Conservation (phyloP, 2,113 vertebrate genomes). For the Cinclus cinclus region DNA sequence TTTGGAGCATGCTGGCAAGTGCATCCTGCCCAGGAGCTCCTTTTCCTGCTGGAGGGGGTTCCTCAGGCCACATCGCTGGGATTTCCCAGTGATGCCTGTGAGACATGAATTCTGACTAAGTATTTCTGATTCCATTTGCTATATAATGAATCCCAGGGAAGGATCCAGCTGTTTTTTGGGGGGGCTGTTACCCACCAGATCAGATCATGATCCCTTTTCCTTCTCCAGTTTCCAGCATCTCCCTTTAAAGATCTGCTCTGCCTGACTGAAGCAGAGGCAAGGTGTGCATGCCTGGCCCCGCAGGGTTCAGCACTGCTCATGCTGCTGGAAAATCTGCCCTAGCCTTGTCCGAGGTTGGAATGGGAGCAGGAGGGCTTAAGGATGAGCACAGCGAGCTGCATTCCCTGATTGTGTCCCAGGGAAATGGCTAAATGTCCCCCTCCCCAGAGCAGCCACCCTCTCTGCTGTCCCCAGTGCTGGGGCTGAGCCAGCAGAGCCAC, state of each 20-base stretch:
- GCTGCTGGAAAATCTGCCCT: neutral
- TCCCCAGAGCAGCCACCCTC: accelerated
- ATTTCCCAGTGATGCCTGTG: neutral
- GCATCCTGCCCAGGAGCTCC: conserved; percentile 4
- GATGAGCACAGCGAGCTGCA: accelerated
- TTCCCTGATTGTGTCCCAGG: neutral
- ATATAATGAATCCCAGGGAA: neutral
- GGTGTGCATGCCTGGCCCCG: neutral
- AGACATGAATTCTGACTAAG: neutral
- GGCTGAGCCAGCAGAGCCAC: neutral
- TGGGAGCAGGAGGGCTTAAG: accelerated
- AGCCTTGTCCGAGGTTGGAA: accelerated
- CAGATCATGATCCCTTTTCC: neutral
- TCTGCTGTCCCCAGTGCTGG: neutral
- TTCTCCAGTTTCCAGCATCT: neutral
- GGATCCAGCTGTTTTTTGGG: neutral
- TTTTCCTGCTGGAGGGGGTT: neutral
- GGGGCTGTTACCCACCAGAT: neutral
- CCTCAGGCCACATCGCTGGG: neutral
- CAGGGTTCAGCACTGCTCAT: neutral
- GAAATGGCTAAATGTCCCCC: accelerated
- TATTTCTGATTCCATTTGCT: conserved; percentile 7
- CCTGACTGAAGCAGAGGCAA: neutral
- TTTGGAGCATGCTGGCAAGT: neutral
- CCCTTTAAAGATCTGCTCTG: neutral